Percentiles rank a stretch among this genome's conserved stretches.
Conservation (phyloP, 2,888 invertebrate species). For the Halictus quadricinctus region DNA sequence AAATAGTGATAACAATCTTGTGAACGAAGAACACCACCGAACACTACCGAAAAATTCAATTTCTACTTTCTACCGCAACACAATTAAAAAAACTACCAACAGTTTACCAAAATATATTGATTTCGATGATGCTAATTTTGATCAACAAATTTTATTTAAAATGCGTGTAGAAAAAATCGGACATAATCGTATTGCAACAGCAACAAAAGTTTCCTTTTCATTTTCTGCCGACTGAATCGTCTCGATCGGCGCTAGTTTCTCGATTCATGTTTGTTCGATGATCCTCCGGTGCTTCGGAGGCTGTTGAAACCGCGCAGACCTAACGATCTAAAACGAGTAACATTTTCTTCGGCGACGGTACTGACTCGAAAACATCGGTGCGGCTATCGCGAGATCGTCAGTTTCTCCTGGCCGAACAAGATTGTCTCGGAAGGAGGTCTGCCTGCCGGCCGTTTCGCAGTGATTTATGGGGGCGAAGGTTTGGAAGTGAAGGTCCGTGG, state of each 20-base stretch:
- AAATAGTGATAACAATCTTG: too few species aligned
- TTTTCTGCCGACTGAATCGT: not conserved
- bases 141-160: not conserved
- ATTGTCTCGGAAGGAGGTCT: conserved; percentile 14
- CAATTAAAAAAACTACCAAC: not conserved
- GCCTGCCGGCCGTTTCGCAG: conserved; percentile 27
- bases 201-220: not conserved
- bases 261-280: not conserved
- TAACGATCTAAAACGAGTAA: not conserved
- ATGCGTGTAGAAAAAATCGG: not conserved
- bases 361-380: not conserved
- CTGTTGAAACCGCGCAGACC: not conserved
- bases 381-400: not conserved
- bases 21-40: too few species aligned
- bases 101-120: not conserved
- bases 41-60: not conserved
- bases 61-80: not conserved
- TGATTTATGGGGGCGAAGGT: conserved; percentile 43
- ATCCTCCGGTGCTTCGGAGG: not conserved
- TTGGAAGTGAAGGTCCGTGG: conserved; percentile 39
- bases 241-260: not conserved
- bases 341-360: not conserved
- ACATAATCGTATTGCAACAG: not conserved
- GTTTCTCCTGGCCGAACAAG: not conserved
- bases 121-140: not conserved